Evolutionary conservation across 1,140 invertebrate species (phyloP).

Genomic region (Gryon sp.): DNA sequence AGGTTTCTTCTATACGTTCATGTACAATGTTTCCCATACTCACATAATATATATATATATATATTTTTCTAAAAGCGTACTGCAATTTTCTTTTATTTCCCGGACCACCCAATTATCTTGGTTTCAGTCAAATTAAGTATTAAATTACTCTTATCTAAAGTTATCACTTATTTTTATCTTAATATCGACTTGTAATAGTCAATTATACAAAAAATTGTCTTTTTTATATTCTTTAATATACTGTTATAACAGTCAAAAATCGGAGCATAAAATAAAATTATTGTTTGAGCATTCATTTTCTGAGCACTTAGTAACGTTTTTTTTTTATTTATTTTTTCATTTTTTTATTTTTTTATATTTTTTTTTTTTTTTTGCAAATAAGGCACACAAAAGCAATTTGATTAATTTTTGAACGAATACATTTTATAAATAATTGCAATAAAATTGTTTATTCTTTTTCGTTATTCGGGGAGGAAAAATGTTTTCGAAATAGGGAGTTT

Average conservation of each 20-base stretch:
- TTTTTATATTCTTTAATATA: conserved; percentile 2
- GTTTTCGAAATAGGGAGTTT: too few relatives aligned
- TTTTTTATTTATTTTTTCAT: conserved; percentile 10
- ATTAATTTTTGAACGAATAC: neutral
- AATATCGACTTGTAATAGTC: too few relatives aligned
- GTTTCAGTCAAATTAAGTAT: conserved; percentile 16
- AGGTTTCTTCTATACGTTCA: conserved; percentile 38
- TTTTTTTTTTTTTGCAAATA: too few relatives aligned
- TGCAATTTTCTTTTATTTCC: conserved; percentile 57
- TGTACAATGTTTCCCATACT: conserved; percentile 35
- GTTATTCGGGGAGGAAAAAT: too few relatives aligned
- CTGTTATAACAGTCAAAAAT: neutral
- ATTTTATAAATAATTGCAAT: too few relatives aligned
- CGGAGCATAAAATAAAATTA: neutral
- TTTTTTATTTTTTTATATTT: conserved; percentile 6
- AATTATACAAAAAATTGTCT: conserved; percentile 52
- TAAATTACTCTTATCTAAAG: conserved; percentile 8
- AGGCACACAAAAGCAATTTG: conserved; percentile 40
- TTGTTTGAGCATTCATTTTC: conserved; percentile 44
- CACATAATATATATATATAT: conserved; percentile 13
- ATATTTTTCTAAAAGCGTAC: conserved; percentile 41
- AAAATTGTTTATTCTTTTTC: too few relatives aligned
- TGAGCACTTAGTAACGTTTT: conserved; percentile 9
- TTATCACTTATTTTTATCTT: conserved; percentile 40
- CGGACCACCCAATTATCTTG: conserved; percentile 71